Base-by-base conservation (phyloP, 2,888 invertebrate species). In the Adelphocoris suturalis region DNA sequence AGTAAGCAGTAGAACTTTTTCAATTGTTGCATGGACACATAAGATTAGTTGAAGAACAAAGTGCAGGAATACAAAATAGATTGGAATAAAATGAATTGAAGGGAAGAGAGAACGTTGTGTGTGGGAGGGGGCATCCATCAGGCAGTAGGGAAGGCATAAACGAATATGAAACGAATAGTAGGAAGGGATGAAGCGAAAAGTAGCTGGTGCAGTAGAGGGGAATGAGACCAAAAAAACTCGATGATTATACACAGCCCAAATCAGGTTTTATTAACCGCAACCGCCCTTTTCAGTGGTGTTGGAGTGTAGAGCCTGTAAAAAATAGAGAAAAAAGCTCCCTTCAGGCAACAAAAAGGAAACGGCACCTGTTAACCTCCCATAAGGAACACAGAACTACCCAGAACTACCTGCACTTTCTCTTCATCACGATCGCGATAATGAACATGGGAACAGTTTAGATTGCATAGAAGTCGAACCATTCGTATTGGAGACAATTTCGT, bases 251-350 rank as follows among this genome's bases (percentile, higher is more conserved):
- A 68, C 23, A 12, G 19, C 68, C 23, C 68, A 68, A 68, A 68
- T 68, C 68, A 68, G 68, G 68, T 68, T 68, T 68, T 68, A 68
- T 68, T 68, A 68, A 68, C 68, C 23, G 13, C 68, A 68, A 68
- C 68, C 68, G 2, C 23, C 9, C 52, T 52, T 52, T 52, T 68
- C 23, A 68, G 68, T 68, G 23, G 23, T 68, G 68, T 68, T 23
- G 68, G 68, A 0, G 11, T 0, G 3, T 2, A 4, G 2, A 7
- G 7, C 3, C 3, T 7, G 7, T 2, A 7, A 37, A 7, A 37
- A 7, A 11, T 12, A 68, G 68, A 11, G 23, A 68, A 68, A 68
- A 52, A 68, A 68, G 12, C 11, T 19, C 37, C 68, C 68, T 23
- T 12, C 23, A 68, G 68, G 68, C 68, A 27, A 57, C 23, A 23